A percentile compares a stretch with the other conserved stretches of the same genome.
Evolutionary conservation across 2,113 vertebrate genomes (phyloP).

Genomic region (Sinocyclocheilus rhinocerous): DNA sequence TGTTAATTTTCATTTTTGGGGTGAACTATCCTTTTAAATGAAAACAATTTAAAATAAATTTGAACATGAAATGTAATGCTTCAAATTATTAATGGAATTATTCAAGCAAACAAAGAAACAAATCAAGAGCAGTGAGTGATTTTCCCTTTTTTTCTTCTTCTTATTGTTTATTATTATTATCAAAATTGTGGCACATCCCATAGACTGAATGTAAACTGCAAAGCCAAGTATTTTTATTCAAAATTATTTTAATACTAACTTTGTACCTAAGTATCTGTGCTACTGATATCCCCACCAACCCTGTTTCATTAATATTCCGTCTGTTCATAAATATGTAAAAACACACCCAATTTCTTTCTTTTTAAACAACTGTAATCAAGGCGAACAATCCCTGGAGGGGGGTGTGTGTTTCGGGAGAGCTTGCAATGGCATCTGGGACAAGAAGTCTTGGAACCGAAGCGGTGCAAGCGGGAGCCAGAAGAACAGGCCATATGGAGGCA

Average conservation of each 20-base stretch:
- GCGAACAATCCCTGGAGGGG: conserved; percentile 44
- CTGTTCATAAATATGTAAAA: neutral
- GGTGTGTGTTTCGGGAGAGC: conserved; percentile 33
- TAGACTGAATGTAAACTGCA: neutral
- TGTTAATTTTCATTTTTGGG: too few relatives aligned
- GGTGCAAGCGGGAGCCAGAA: conserved; percentile 41
- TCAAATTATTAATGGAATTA: neutral
- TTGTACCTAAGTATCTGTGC: neutral
- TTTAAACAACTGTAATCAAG: conserved; percentile 49
- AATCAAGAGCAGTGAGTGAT: neutral
- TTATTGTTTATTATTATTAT: neutral
- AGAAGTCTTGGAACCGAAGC: conserved; percentile 38
- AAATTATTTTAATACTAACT: neutral
- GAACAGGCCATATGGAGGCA: conserved; percentile 56
- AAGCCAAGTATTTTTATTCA: neutral
- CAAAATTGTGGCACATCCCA: neutral
- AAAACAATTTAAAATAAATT: too few relatives aligned
- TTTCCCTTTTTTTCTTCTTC: neutral
- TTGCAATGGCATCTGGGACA: conserved; percentile 53
- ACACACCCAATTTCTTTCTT: neutral
- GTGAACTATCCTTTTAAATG: too few relatives aligned
- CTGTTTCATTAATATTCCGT: neutral
- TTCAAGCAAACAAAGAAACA: neutral
- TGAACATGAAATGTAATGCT: neutral
- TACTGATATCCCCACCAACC: neutral